Conservation (phyloP, 64 coral and sea anemone species). For the Catalaphyllia jardinei region DNA sequence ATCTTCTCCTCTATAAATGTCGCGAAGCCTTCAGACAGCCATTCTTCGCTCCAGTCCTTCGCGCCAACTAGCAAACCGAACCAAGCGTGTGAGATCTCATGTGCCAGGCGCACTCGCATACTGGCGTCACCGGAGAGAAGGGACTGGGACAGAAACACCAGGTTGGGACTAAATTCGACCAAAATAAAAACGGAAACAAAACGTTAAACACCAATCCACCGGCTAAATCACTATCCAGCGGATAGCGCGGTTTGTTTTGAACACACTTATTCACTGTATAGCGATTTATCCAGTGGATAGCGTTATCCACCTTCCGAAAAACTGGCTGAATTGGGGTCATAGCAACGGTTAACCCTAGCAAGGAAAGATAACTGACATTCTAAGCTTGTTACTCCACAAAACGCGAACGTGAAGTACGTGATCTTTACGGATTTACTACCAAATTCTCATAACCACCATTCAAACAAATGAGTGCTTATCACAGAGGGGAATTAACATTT, state of each 20-base stretch:
- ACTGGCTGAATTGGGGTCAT: too few species aligned
- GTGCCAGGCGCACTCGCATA: conserved; percentile 86
- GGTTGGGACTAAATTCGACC: conserved; percentile 72
- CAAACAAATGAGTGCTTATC: background rate
- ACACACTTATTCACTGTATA: too few species aligned
- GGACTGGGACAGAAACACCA: conserved; percentile 94
- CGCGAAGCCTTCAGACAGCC: conserved; percentile 93
- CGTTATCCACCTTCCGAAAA: too few species aligned
- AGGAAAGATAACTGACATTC: too few species aligned
- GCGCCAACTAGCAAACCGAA: conserved; percentile 94
- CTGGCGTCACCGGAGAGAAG: conserved; percentile 89
- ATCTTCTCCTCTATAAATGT: conserved; percentile 96
- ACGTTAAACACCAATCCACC: background rate
- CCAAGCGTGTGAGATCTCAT: conserved; percentile 97
- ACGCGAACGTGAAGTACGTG: too few species aligned
- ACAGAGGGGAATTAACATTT: too few species aligned
- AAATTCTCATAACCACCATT: too few species aligned
- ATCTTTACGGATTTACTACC: too few species aligned
- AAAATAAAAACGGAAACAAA: background rate
- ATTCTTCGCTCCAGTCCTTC: conserved; percentile 98
- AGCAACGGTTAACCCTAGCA: background rate
- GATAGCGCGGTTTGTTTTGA: too few species aligned
- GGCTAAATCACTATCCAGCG: too few species aligned
- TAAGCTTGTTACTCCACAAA: too few species aligned
- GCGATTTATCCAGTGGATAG: too few species aligned